Base-by-base conservation (phyloP, 30 jellyfish, hydroid and myxozoan species). In the Pelagia noctiluca region DNA sequence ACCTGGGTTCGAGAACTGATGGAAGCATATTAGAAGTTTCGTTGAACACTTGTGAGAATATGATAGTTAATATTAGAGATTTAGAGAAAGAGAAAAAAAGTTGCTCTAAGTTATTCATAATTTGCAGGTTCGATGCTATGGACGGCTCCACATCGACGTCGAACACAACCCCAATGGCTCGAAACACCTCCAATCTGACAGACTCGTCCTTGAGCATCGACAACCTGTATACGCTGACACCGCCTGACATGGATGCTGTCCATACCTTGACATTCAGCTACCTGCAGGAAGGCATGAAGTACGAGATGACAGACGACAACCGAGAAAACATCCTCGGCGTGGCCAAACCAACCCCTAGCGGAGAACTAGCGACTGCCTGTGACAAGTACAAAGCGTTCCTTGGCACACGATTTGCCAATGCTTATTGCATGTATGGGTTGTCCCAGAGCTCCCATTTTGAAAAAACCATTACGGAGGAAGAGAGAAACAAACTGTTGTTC, bases 201-300 rank as follows among this genome's bases (percentile, higher is more conserved):
- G 35, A 36, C 1, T 74, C 72, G 48, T 3, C 37, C 8, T 36
- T 82, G 79, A 68, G 74, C 32, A 72, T 82, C n/a, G 85, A 68
- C 13, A 85, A 71, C n/a, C 65, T 82, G 63, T 82, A 68, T 50
- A 30, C 60, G 85, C 52, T 82, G 13, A 82, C 92, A 10, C 85
- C 92, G 11, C 92, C 92, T 12, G 92, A 82, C 52, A 50, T 85
- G 12, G 50, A 54, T 11, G 23, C 85, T 28, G 50, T 68, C 48
- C 92, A 82, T 25, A 85, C 67, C 54, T 72, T 67, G 61, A 82
- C 85, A 3, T 82, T 82, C 71, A 82, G 85, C 46, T 35, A 46
- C 52, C 77, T 82, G 11, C 92, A 82, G 24, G 54, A 82, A 16
- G 92, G 80, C n/a, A 82, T 82, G 92, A 82, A 82, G 67, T 82